Base-by-base conservation (phyloP, 1,140 invertebrate species). In the Musca vetustissima region DNA sequence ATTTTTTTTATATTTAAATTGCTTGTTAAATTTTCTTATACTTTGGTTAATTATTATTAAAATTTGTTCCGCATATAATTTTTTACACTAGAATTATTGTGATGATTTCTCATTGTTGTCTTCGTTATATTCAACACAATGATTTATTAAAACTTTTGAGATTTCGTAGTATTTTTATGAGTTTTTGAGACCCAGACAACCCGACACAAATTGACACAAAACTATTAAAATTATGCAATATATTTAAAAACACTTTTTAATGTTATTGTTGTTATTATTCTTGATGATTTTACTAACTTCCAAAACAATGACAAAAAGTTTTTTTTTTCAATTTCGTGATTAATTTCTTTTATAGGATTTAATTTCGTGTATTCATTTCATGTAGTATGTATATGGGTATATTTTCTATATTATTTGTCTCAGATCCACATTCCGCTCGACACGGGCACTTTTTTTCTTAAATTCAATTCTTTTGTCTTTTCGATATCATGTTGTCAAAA, bases 171-270 rank as follows among this genome's bases (percentile, higher is more conserved):
- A 43, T 43, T 43, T 43, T 43, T 43, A 43, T 43, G 36, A 43
- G 36, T 4, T 4, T n/a, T 13, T 43, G 36, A 43, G 36, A 11
- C 36, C 36, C 36, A 43, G 36, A 43, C 36, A 43, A 15, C 19
- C n/a, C 19, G 21, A 21, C 11, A 36, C 19, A 36, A 36, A 17
- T 36, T 43, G 17, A 61, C 57, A 61, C 7, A 13, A 55, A 28
- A 57, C 53, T 57, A 61, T 43, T 61, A 36, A 36, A 36, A 61
- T 61, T 61, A 61, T 61, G 57, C 57, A 61, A 61, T 61, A 19
- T 36, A 61, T 36, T 61, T 36, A 43, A 59, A 32, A 32, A 55
- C 8, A 55, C 21, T 13, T 55, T 55, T 52, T 1, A 11, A 55
- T 55, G 24, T 22, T 55, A 32, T 55, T 8, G n/a, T n/a, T 1